These are phyloP conservation scores for Mustela lutreola DNA, from an alignment of 2,113 vertebrate genomes.

Conservation along the genomic window DNA sequence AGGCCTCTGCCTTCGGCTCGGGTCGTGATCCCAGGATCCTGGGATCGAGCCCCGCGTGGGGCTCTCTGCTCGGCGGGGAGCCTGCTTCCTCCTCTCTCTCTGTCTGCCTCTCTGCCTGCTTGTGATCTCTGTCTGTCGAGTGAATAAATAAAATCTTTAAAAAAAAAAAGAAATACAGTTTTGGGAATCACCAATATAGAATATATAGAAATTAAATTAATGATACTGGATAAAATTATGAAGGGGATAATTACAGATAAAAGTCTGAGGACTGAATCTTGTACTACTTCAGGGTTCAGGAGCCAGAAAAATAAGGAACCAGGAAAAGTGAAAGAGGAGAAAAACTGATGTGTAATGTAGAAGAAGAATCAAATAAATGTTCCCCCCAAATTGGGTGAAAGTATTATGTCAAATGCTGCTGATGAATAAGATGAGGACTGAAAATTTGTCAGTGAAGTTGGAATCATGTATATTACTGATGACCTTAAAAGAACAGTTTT, in stretches of 20 bases:
- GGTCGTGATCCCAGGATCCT: no score
- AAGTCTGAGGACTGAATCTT: background rate
- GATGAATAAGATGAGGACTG: background rate
- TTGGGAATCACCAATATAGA: background rate
- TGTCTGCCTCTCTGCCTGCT: no score
- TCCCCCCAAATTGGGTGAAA: conserved; percentile 4
- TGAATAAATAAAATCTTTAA: no score
- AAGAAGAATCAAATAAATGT: conserved; percentile 47
- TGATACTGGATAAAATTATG: background rate
- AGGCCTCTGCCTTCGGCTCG: no score
- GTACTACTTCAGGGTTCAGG: background rate
- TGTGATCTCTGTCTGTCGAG: no score
- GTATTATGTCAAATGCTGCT: background rate
- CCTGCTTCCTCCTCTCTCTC: no score
- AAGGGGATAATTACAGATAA: background rate
- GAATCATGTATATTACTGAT: background rate
- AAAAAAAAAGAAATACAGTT: background rate
- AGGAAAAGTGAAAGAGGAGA: background rate
- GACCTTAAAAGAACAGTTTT: background rate
- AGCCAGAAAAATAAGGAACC: background rate
- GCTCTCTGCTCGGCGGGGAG: no score
- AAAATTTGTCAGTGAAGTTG: background rate
- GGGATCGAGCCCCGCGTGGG: no score
- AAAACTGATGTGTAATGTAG: background rate
- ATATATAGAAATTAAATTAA: background rate